Evolutionary conservation across 1,140 invertebrate species (phyloP).

Genomic region (Vanessa tameamea): DNA sequence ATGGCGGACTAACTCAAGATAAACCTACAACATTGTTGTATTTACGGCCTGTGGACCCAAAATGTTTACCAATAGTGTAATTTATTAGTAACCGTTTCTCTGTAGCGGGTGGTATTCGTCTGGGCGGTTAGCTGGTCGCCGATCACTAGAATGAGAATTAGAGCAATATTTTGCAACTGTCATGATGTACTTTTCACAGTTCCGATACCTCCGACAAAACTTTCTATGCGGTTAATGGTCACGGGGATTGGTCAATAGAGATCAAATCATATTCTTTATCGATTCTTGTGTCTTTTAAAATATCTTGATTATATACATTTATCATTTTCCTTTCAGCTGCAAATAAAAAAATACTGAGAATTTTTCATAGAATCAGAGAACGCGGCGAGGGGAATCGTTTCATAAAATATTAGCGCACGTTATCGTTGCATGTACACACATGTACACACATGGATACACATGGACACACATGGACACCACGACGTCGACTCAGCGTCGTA

Average conservation of each 20-base stretch:
- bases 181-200: constrained; percentile 24
- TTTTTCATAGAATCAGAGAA: too few species aligned
- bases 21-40: neutral
- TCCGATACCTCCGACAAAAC: constrained; percentile 33
- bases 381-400: too few species aligned
- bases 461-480: too few species aligned
- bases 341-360: neutral
- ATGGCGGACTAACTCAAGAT: neutral
- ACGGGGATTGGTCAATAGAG: constrained; percentile 13
- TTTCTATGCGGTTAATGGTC: constrained; percentile 34
- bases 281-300: too few species aligned
- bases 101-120: neutral
- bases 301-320: neutral
- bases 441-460: too few species aligned
- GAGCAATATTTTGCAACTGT: constrained; percentile 19
- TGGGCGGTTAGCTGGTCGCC: neutral
- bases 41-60: too few species aligned
- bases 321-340: neutral
- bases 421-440: too few species aligned
- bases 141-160: neutral
- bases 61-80: neutral
- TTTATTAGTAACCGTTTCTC: neutral
- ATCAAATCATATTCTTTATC: constrained; percentile 3
- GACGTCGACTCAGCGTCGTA: too few species aligned
- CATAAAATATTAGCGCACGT: too few species aligned